Evolutionary conservation across 2,797 vertebrate genomes (phyloP), one percentile per base, ranked within the genome.

Genomic region (Parauchenoglanis ngamensis): DNA sequence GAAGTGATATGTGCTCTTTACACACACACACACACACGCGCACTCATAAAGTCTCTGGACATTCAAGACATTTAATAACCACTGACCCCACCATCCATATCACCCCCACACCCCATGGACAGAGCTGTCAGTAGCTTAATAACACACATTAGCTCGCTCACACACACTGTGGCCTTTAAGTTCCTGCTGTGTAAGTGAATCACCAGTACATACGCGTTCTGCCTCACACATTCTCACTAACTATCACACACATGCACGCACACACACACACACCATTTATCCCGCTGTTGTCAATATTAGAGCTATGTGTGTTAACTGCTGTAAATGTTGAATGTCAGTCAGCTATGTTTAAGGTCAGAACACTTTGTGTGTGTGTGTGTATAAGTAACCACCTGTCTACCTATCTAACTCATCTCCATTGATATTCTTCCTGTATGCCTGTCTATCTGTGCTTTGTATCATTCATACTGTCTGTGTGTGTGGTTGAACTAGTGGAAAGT

Each of bases 121-220:
- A 52, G 25, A 52, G 10, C 44, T 75, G 72, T 75, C 40, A 25
- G 44, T 49, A 75, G 44, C 40, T 25, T 75, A 75, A 75, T 49
- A 46, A 75, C 19, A 44, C 23, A 46, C 72, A 75, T 75, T 75
- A 77, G 75, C 72, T 75, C 46, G n/a, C 35, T 44, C 70, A 23
- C 75, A 77, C 75, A 77, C 13, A 77, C 75, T 54, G 44, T 15
- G 7, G 75, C 75, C 75, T 77, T 76, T 76, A 76, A 1, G 13
- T 54, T 77, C 75, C 75, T 77, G 23, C 25, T 77, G 49, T 78
- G 49, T 78, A 78, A 78, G 49, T 78, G 49, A 56, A 78, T 78
- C 49, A n/a, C 7, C 49, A 56, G 13, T 56, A 28, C n/a, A 78
- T 54, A 56, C n/a, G 56, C 75, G 15, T 75, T 49, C 72, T 75